Evolutionary conservation across 2,888 invertebrate genomes (phyloP), one percentile per base, ranked within the genome.

Genomic region (Leptinotarsa tumamoca): DNA sequence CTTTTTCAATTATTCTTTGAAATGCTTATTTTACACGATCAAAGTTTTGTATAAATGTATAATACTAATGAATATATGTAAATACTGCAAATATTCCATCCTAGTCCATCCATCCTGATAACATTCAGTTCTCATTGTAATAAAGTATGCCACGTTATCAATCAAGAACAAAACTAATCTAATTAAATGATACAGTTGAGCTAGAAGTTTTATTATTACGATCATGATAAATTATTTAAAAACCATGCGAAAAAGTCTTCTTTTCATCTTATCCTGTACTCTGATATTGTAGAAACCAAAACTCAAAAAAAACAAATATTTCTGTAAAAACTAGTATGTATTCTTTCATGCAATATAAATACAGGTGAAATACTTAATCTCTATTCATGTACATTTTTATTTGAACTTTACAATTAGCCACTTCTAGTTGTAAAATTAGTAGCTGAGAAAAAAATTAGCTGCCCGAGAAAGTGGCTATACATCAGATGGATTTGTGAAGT

Each of bases 261-360:
- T 33, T 33, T 33, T 33, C 7, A 33, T 33, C 33, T 33, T 33
- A 33, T 33, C 33, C 7, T 33, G 33, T 33, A 33, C 2, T 33
- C 33, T 33, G 43, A 43, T 43, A 43, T 43, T 43, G 10, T 43
- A 13, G 43, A 43, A 33, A 33, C 7, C 2, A 33, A 33, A 33
- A 7, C 33, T 33, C 7, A 7, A 33, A 33, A 73, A 72, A 68
- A 76, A 74, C 71, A 58, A 68, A 71, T 18, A 18, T 15, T 33
- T 73, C 67, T 76, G 78, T 79, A 78, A 79, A 79, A 79, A 79
- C 78, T 79, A 79, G 74, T 74, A 77, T 78, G 72, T 77, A 75
- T 77, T 63, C 63, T 71, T 75, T 76, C 76, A 78, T 78, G 73
- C 78, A 73, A 70, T 75, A 76, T 78, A 75, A 73, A 73, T 74